Base-by-base conservation (phyloP, 2,113 vertebrate species). In the Castor canadensis region DNA sequence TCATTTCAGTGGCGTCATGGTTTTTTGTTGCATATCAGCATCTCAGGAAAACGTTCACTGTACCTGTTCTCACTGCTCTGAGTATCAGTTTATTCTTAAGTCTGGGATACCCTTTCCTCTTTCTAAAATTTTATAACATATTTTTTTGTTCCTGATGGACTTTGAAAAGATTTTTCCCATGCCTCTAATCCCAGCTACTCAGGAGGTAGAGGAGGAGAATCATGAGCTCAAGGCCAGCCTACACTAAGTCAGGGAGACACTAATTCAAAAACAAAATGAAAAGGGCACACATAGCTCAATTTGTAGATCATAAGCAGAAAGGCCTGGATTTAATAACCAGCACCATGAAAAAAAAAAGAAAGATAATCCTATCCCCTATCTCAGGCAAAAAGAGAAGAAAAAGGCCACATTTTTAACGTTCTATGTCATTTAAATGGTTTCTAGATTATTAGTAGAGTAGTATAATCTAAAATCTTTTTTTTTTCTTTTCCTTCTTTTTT, bases 1-100 rank as follows among this genome's bases (percentile, higher is more conserved):
- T 15, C 15, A 9, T 2, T 9, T 49, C 20, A 5, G 1, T 75
- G 1, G 19, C 22, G 1, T 3, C 7, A 6, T 22, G 3, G 19
- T 49, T 0, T 47, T 69, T 56, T 6, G 1, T 28, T 26, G 4
- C n/a, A 28, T 3, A 58, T 6, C 7, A 60, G 24, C 0, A 13
- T 62, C 19, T 30, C 5, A 47, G 28, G 22, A 0, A 76, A 64
- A 73, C 45, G 52, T 22, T 67, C 17, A n/a, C 47, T 13, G 38
- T 30, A 9, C 6, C 5, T 45, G 10, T 13, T n/a, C 12, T 71
- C 40, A 12, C n/a, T n/a, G 0, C 35, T 2, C 2, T 77, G 45
- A 89, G 20, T 32, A 1, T 30, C 6, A 40, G 38, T 12, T 40
- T 80, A 38, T 80, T 64, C 30, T 49, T 35, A 30, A 2, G 1